Evolutionary conservation across 2,888 invertebrate species (phyloP), one percentile per base, ranked within the genome.

Genomic region (Barypeithes pellucidus): DNA sequence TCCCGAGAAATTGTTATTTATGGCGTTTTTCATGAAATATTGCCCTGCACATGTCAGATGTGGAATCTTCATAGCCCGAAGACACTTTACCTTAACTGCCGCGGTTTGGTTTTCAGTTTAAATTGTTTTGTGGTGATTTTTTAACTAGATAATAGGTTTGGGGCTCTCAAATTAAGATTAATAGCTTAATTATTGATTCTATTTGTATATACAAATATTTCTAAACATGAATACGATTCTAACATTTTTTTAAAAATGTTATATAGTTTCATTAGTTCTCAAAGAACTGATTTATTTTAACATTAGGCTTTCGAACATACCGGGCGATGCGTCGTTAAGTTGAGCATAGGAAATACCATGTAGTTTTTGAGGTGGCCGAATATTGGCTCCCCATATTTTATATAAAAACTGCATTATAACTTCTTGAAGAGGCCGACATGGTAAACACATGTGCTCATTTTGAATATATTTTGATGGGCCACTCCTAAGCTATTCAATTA

Each of bases 1-100:
- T n/a, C 65, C 73, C 73, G 68, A 69, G 69, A 73, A 73, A 73
- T 73, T 59, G 69, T 73, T 73, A 73, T 73, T 73, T 73, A 73
- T 73, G 68, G 65, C 43, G 47, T 57, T 68, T 69, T 65, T 69
- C 65, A 57, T 73, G 69, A 73, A 73, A 69, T 73, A 73, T 73
- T 62, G 73, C 45, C 73, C 73, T 61, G 36, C 45, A 57, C 52
- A 65, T 65, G 73, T 73, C 73, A 73, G 72, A 68, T 52, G 69
- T 39, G 54, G 45, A 69, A 41, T 60, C 45, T 60, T 59, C 57
- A 36, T 60, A 60, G 67, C 18, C 39, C 60, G 14, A 41, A 60
- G 43, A 41, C 60, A 60, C 60, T 60, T 41, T 39, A 22, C 60
- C 14, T 39, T 60, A 41, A 60, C 54, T 41, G 61, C 61, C 61